Percentiles rank a stretch among this genome's conserved stretches.
phyloP scores from a whole-genome alignment of 1,140 invertebrate genomes.

The Lordiphosa mommai region DNA sequence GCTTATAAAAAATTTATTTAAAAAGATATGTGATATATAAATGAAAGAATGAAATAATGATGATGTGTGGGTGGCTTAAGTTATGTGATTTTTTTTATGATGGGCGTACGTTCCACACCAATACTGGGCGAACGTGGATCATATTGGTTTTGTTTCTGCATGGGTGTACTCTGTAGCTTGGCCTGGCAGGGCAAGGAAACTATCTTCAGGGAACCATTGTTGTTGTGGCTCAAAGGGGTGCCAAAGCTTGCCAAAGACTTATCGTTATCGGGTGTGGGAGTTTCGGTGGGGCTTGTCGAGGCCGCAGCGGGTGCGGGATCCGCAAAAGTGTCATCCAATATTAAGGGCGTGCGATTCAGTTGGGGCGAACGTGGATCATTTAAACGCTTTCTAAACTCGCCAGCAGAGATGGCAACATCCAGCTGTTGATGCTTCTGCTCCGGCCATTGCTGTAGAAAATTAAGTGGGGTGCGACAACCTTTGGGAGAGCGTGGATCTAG shows the following conservation, averaged over 20 bases:
- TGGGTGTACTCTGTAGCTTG: slow-evolving; percentile 18
- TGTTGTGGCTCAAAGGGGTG: slow-evolving; percentile 22
- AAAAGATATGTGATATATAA: neutral
- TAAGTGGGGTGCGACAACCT: slow-evolving; percentile 61
- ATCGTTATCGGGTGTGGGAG: no score
- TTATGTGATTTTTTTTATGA: slow-evolving; percentile 45
- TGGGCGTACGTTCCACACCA: slow-evolving; percentile 80
- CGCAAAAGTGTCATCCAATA: slow-evolving; percentile 74
- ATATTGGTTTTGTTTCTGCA: slow-evolving; percentile 11
- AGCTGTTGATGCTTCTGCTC: neutral
- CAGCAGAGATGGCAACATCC: neutral
- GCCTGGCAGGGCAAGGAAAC: slow-evolving; percentile 44
- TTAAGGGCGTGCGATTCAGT: slow-evolving; percentile 79
- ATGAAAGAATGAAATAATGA: neutral
- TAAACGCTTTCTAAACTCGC: slow-evolving; percentile 57
- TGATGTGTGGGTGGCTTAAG: neutral
- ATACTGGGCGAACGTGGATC: slow-evolving; percentile 80
- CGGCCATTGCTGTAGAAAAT: slow-evolving; percentile 24
- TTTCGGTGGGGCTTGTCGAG: neutral
- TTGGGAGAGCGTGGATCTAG: slow-evolving; percentile 68
- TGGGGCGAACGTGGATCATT: slow-evolving; percentile 80
- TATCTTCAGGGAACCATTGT: slow-evolving; percentile 57
- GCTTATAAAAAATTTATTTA: slow-evolving; percentile 1
- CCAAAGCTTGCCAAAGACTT: slow-evolving; percentile 10
- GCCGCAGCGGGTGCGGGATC: slow-evolving; percentile 38